These are phyloP conservation scores for Pandemis cinnamomeana DNA, from an alignment of 2,888 invertebrate species.

Conservation along the genomic window DNA sequence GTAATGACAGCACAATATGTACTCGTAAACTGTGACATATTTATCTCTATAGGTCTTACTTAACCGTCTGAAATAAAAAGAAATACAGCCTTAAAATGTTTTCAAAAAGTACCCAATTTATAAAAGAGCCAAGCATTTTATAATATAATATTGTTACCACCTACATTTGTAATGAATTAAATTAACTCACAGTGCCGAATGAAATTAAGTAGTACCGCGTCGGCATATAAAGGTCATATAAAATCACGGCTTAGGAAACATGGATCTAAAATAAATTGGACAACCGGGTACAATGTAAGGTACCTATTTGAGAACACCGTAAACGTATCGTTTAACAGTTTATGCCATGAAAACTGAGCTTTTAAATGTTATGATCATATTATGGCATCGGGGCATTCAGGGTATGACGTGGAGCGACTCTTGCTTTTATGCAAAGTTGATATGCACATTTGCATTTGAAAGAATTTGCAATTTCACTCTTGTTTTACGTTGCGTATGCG, in stretches of 20 bases:
- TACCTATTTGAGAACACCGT: background rate
- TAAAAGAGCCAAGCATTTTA: background rate
- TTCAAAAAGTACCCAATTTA: background rate
- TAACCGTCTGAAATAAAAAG: no score
- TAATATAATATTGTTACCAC: background rate
- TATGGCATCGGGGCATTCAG: background rate
- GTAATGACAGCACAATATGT: no score
- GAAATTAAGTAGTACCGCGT: constrained; percentile 1
- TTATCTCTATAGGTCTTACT: no score
- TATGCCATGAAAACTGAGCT: constrained; percentile 17
- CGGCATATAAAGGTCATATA: background rate
- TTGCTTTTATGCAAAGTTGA: constrained; percentile 1
- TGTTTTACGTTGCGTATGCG: background rate
- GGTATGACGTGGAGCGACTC: background rate
- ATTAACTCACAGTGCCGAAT: background rate
- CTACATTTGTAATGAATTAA: constrained; percentile 2
- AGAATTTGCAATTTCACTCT: constrained; percentile 15
- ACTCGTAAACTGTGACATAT: no score
- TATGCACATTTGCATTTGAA: constrained; percentile 26
- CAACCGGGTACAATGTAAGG: background rate
- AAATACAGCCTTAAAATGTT: background rate
- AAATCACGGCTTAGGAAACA: background rate
- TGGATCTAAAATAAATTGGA: background rate
- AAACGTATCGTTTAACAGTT: background rate
- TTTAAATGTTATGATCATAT: background rate